Evolutionary conservation across 2,888 invertebrate species (phyloP).

Genomic region (Uloborus plumipes): DNA sequence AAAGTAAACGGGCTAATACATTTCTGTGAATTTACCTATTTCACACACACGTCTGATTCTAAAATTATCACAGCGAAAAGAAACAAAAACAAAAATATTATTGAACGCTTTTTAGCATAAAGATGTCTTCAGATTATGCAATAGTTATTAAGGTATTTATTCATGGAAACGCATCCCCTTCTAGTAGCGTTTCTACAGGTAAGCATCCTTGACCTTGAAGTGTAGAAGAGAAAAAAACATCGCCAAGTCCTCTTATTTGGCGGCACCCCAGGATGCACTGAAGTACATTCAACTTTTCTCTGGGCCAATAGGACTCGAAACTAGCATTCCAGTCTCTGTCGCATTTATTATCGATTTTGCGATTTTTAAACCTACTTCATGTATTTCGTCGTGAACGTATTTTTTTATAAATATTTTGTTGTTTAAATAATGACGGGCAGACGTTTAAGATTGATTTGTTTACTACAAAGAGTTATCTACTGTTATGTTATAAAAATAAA

Average conservation of each 20-base stretch:
- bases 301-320: conserved; percentile 42
- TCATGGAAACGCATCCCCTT: conserved; percentile 7
- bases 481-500: too few species aligned
- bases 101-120: too few species aligned
- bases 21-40: too few species aligned
- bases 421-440: neutral
- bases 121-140: too few species aligned
- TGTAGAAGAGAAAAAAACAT: conserved; percentile 12
- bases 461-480: too few species aligned
- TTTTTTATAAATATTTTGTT: too few species aligned
- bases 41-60: too few species aligned
- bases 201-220: conserved; percentile 29
- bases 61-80: too few species aligned
- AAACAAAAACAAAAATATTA: too few species aligned
- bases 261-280: conserved; percentile 21
- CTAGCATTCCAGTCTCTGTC: neutral
- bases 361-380: neutral
- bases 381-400: neutral
- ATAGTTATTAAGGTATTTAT: neutral
- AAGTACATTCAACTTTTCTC: conserved; percentile 44
- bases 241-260: conserved; percentile 30
- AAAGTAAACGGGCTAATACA: too few species aligned
- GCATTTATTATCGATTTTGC: conserved; percentile 11
- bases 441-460: too few species aligned
- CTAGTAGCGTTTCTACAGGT: conserved; percentile 2